Evolutionary conservation across 2,113 vertebrate genomes (phyloP), one percentile per base, ranked within the genome.

Genomic region (Scalopus aquaticus): DNA sequence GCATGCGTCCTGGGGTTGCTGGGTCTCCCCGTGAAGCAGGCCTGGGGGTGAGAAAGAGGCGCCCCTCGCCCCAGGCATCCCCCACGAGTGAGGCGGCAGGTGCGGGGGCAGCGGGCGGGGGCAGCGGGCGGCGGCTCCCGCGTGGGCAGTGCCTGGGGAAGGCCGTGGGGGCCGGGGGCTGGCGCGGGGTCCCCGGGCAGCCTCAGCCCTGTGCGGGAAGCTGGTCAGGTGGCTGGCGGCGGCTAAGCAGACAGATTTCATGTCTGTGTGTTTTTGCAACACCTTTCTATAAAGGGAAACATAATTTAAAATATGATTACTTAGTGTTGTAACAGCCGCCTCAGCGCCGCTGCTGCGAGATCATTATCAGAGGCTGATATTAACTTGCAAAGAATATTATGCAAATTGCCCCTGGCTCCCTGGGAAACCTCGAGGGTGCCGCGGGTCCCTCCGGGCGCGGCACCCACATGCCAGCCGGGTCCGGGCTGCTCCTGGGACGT

Each of bases 211-310:
- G 7, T 78, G 54, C 92, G 97, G 95, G 97, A 96, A 96, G 95
- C 95, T 90, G 97, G 98, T 98, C 98, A 98, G 98, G 98, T 97
- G 98, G 97, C 96, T 97, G 97, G 98, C 94, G 92, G 86, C 56
- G 97, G 97, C 98, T 97, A 97, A 95, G 96, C 97, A 97, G 98
- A n/a, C 98, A 97, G 98, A 97, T 97, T 98, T 97, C 97, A 69
- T 96, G 98, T 98, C 98, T 98, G 97, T 98, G 98, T 98, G 98
- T 98, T 98, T 98, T 98, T 98, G 98, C 97, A 98, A 98, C 98
- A 98, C 98, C 98, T 98, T 98, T 98, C 98, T 98, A 98, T 98
- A 98, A 98, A 98, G 98, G 98, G 98, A 98, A 98, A 98, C 98
- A 97, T 98, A 98, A 98, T 98, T 98, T 98, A 98, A 98, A 98